phyloP scores from a whole-genome alignment of 2,113 vertebrate genomes.

The Irena cyanogastra region DNA sequence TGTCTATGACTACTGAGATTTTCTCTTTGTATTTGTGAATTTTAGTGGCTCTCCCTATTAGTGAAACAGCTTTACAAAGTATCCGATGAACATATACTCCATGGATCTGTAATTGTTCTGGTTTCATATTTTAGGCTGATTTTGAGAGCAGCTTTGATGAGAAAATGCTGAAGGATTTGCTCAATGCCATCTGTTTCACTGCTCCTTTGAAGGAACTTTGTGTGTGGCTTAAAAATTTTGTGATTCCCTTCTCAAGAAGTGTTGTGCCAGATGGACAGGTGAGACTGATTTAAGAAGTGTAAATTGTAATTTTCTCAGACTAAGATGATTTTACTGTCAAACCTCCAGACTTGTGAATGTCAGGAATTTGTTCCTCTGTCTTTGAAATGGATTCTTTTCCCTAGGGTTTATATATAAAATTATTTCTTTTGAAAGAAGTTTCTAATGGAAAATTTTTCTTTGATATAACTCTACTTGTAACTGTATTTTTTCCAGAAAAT shows the following conservation, averaged over 20 bases:
- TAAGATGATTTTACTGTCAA: neutral
- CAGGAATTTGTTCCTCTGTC: neutral
- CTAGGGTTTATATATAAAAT: neutral
- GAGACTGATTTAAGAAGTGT: neutral
- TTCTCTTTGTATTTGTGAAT: neutral
- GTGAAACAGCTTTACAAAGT: neutral
- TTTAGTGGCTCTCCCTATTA: neutral
- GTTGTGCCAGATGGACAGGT: constrained; percentile 86
- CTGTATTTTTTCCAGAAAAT: constrained; percentile 73
- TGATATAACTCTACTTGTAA: neutral
- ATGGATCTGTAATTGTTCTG: neutral
- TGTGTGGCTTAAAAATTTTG: constrained; percentile 84
- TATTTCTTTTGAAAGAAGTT: neutral
- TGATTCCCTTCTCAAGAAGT: constrained; percentile 86
- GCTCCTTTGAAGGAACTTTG: constrained; percentile 79
- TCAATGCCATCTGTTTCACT: constrained; percentile 77
- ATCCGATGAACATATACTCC: neutral
- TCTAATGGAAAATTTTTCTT: neutral
- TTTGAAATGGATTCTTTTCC: neutral
- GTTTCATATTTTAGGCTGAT: constrained; percentile 76
- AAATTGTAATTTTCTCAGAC: neutral
- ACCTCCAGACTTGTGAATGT: neutral
- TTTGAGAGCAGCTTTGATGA: constrained; percentile 81
- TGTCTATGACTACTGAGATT: neutral
- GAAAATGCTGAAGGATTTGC: constrained; percentile 77